phyloP scores from a whole-genome alignment of 1,140 invertebrate genomes.

The Brachionus paranguensis region DNA sequence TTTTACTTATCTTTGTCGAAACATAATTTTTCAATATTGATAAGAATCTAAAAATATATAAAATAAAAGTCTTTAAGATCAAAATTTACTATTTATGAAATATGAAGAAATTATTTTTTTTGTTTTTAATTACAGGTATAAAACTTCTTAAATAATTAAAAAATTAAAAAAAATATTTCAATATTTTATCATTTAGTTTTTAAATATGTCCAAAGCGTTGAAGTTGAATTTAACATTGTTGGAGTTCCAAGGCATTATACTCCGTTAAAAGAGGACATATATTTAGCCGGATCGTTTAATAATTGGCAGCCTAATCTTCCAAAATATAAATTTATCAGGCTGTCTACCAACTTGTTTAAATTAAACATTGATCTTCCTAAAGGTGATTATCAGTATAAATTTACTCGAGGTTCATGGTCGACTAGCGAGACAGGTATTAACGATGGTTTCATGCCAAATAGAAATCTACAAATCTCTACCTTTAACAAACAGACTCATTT shows the following conservation, averaged over 20 bases:
- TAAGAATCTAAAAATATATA: background rate
- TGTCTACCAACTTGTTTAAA: background rate
- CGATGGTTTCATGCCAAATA: background rate
- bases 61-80: background rate
- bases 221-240: constrained; percentile 14
- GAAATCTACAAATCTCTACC: background rate
- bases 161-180: background rate
- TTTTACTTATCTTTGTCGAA: background rate
- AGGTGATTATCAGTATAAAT: constrained; percentile 16
- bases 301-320: constrained; percentile 1
- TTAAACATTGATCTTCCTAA: background rate
- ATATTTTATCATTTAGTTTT: background rate
- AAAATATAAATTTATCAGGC: background rate
- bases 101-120: background rate
- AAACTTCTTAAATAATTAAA: background rate
- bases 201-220: background rate
- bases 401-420: constrained; percentile 17
- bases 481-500: constrained; percentile 2
- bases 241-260: constrained; percentile 28
- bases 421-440: background rate
- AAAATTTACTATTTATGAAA: background rate
- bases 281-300: constrained; percentile 22
- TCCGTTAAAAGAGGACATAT: constrained; percentile 36
- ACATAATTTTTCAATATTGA: background rate
- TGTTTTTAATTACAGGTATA: background rate